These are phyloP conservation scores for Labrus mixtus DNA, from an alignment of 2,113 vertebrate species.

Conservation along the genomic window DNA sequence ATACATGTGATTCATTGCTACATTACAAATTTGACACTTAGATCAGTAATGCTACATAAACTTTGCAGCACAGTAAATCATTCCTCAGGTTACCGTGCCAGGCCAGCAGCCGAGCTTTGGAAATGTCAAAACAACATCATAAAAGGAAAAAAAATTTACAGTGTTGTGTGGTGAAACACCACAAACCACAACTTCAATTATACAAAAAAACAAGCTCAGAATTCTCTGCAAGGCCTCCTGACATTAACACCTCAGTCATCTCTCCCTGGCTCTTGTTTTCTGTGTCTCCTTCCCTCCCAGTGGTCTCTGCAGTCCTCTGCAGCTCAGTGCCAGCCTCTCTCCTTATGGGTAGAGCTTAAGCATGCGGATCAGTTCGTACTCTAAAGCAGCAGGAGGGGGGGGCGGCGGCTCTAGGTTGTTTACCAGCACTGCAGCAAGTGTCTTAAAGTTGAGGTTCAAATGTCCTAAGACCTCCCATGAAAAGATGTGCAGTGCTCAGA, in stretches of 20 bases:
- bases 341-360: slow-evolving; percentile 63
- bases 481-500: slow-evolving; percentile 49
- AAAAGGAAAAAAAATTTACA: slow-evolving; percentile 78
- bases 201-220: slow-evolving; percentile 83
- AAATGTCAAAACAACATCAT: slow-evolving; percentile 77
- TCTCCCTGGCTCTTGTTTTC: slow-evolving; percentile 53
- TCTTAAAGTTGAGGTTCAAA: slow-evolving; percentile 57
- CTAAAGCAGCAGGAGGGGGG: slow-evolving; percentile 36
- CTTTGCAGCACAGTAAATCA: slow-evolving; percentile 55
- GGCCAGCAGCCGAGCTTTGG: slow-evolving; percentile 62
- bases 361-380: slow-evolving; percentile 47
- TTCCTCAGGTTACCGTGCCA: slow-evolving; percentile 53
- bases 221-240: slow-evolving; percentile 67
- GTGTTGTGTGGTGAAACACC: slow-evolving; percentile 65
- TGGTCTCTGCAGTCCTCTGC: slow-evolving; percentile 36
- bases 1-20: slow-evolving; percentile 12
- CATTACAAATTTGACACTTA: slow-evolving; percentile 24
- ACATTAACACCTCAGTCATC: slow-evolving; percentile 78
- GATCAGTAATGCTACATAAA: slow-evolving; percentile 40
- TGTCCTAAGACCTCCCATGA: slow-evolving; percentile 56
- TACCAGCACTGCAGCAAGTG: slow-evolving; percentile 51
- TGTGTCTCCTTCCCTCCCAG: slow-evolving; percentile 15
- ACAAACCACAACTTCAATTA: slow-evolving; percentile 76
- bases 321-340: slow-evolving; percentile 61
- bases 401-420: slow-evolving; percentile 47